A percentile compares a stretch with the other conserved stretches of the same genome.
Evolutionary conservation across 2,113 vertebrate genomes (phyloP).

Genomic region (Arothron firmamentum): DNA sequence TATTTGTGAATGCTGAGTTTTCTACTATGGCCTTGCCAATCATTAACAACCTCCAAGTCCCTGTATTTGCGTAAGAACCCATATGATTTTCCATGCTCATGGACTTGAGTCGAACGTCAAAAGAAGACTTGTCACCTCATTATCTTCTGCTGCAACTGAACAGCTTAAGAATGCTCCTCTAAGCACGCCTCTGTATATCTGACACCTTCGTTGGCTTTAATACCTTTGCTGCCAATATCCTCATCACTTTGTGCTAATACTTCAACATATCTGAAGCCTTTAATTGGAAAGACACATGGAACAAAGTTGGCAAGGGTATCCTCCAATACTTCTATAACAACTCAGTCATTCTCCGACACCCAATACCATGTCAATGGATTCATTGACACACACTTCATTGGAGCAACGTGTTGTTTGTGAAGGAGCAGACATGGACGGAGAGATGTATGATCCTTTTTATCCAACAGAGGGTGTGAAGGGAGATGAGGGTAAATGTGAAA

Average conservation of each 20-base stretch:
- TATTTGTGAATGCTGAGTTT: conserved; percentile 16
- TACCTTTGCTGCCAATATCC: conserved; percentile 60
- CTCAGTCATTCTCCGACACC: conserved; percentile 22
- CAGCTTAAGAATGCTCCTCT: conserved; percentile 61
- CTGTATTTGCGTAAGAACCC: conserved; percentile 21
- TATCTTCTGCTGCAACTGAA: conserved; percentile 36
- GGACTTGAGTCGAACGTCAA: conserved; percentile 48
- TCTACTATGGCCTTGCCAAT: neutral
- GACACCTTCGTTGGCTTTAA: conserved; percentile 65
- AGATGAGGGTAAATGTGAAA: conserved; percentile 78
- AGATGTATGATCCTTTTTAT: conserved; percentile 87
- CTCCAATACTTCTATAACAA: conserved; percentile 59
- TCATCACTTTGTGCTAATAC: conserved; percentile 55
- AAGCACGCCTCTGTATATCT: conserved; percentile 60
- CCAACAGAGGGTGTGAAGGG: conserved; percentile 75
- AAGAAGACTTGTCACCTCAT: conserved; percentile 50
- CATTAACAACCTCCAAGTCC: neutral
- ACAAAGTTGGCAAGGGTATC: conserved; percentile 52
- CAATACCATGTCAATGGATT: conserved; percentile 24
- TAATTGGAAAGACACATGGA: conserved; percentile 23
- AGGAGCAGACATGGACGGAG: conserved; percentile 50
- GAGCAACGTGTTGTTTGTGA: conserved; percentile 25
- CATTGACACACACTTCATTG: conserved; percentile 15
- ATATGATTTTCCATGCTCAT: conserved; percentile 49
- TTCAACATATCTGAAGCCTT: conserved; percentile 52